Conservation (phyloP, 2,797 vertebrate species). For the Rhabdomys pumilio region DNA sequence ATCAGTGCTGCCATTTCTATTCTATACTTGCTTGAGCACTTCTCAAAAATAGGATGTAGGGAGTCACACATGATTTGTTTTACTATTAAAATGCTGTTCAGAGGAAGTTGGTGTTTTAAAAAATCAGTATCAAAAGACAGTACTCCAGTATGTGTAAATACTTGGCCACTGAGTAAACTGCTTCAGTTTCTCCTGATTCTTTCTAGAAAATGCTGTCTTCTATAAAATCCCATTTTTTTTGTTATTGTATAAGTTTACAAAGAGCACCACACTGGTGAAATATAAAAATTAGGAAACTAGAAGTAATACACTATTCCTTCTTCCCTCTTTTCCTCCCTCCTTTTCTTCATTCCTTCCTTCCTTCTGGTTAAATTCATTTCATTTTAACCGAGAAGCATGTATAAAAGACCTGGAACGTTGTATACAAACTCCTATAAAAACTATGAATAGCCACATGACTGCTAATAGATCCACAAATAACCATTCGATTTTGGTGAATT, state of each 20-base stretch:
- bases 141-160: slow-evolving; percentile 1
- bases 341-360: background rate
- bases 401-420: background rate
- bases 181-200: background rate
- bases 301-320: background rate
- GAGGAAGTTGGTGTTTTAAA: background rate
- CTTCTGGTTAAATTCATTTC: background rate
- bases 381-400: background rate
- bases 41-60: background rate
- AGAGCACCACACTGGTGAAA: background rate
- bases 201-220: background rate
- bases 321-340: too few relatives aligned
- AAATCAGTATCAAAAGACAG: background rate
- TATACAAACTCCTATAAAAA: background rate
- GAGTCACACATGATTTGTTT: background rate
- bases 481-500: fast-evolving
- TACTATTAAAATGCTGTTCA: background rate
- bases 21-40: background rate
- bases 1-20: background rate
- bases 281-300: background rate
- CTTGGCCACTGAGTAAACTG: background rate
- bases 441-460: background rate
- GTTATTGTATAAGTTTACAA: background rate
- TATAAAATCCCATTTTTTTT: background rate
- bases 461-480: background rate